Percentiles rank a stretch among this genome's conserved stretches.
Conservation (phyloP, 2,888 invertebrate genomes). For the Cephus rjabovi region DNA sequence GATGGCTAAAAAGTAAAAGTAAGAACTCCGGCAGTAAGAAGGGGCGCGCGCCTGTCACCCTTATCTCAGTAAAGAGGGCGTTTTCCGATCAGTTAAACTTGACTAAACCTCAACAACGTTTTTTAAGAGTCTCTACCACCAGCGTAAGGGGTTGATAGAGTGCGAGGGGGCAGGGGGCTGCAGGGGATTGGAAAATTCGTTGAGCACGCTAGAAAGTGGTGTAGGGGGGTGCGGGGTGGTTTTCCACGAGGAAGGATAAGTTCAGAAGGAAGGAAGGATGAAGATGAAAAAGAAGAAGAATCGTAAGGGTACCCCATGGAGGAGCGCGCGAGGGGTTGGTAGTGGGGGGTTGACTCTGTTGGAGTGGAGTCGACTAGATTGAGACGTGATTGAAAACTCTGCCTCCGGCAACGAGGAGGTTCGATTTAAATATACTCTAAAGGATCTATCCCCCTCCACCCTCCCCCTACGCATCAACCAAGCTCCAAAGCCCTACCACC, state of each 20-base stretch:
- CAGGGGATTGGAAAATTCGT: neutral
- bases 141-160: neutral
- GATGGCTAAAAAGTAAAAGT: neutral
- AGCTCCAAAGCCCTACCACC: neutral
- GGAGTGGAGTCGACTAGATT: constrained; percentile 54
- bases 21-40: neutral
- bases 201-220: constrained; percentile 22
- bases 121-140: constrained; percentile 31
- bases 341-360: constrained; percentile 27
- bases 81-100: constrained; percentile 61
- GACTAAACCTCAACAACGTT: constrained; percentile 47
- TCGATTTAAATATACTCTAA: constrained; percentile 54
- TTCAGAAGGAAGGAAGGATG: constrained; percentile 55
- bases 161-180: constrained; percentile 8
- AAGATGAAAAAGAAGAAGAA: constrained; percentile 20
- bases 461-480: neutral
- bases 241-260: constrained; percentile 69
- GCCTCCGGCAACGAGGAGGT: constrained; percentile 50
- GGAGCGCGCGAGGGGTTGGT: constrained; percentile 9
- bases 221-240: constrained; percentile 48
- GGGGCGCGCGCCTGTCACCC: constrained; percentile 38
- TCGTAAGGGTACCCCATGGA: neutral
- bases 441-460: neutral
- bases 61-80: constrained; percentile 50
- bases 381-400: constrained; percentile 63